Base-by-base conservation (phyloP, 2,113 vertebrate genomes). In the Stercorarius parasiticus region DNA sequence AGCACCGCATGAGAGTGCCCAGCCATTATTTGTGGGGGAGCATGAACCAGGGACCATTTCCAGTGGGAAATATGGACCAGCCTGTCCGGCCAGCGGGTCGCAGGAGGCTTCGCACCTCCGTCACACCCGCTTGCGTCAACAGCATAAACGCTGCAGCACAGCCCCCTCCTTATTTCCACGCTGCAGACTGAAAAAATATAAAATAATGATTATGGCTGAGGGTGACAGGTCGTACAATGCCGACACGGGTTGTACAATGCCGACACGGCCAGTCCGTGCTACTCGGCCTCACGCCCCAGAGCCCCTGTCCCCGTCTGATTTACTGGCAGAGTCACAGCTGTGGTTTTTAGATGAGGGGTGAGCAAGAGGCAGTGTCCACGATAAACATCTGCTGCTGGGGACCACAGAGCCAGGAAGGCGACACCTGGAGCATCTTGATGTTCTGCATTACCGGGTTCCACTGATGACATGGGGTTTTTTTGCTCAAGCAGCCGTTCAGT, bases 221-320 rank as follows among this genome's bases (percentile, higher is more conserved):
- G 40, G n/a, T 30, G 49, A 47, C 49, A 6, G 47, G 36, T n/a
- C 0, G 0, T 27, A n/a, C 58, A 26, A 4, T 30, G 49, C 43
- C 4, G 4, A 25, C 15, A 32, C 0, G 9, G 38, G 36, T n/a
- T 0, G 0, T 27, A n/a, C 58, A 26, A 4, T 30, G 49, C 43
- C 4, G 4, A 25, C 15, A 32, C 0, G 9, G 38, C 47, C 15
- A 6, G 53, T 42, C 17, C 9, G 0, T 21, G 71, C 79, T 50
- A 13, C 66, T 38, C 21, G 42, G 56, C 50, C 61, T 53, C 36
- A 13, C 5, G 25, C 7, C 29, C 11, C 50, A n/a, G 50, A 87
- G 65, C 27, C 59, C 58, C 21, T 40, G 15, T 21, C 47, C n/a
- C 66, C 32, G 7, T 55, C 84, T 21, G 17, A 50, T 66, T 67